phyloP scores from a whole-genome alignment of 2,113 vertebrate genomes.

The Aramus guarauna region DNA sequence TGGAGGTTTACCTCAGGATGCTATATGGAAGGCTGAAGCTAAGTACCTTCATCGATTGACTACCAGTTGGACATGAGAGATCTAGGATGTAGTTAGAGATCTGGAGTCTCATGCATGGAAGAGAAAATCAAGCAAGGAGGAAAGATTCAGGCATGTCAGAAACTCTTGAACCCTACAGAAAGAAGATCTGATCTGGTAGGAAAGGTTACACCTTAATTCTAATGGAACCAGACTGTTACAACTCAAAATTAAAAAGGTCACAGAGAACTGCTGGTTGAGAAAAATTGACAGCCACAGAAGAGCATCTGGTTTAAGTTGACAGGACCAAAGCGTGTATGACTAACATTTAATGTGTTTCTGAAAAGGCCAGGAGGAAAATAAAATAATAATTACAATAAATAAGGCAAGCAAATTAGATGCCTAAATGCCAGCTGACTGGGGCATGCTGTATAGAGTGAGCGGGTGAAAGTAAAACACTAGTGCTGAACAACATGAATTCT shows the following conservation, averaged over 20 bases:
- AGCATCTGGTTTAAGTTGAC: not conserved
- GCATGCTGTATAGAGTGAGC: not conserved
- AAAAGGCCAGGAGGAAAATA: not conserved
- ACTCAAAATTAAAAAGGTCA: not conserved
- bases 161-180: not conserved
- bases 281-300: not conserved
- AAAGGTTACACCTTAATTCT: not conserved
- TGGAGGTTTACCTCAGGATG: not conserved
- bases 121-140: not conserved
- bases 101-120: not conserved
- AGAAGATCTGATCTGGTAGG: not conserved
- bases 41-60: not conserved
- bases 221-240: not conserved
- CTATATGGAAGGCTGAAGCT: not conserved
- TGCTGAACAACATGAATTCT: not conserved
- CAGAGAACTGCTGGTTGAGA: not conserved
- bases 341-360: not conserved
- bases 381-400: not conserved
- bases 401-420: not conserved
- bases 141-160: not conserved
- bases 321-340: not conserved
- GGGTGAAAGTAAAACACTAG: not conserved
- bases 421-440: not conserved
- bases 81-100: not conserved
- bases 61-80: not conserved